A percentile compares a stretch with the other conserved stretches of the same genome.
These are phyloP conservation scores for Parauchenoglanis punctatus DNA, from an alignment of 2,797 vertebrate species.

Conservation along the genomic window DNA sequence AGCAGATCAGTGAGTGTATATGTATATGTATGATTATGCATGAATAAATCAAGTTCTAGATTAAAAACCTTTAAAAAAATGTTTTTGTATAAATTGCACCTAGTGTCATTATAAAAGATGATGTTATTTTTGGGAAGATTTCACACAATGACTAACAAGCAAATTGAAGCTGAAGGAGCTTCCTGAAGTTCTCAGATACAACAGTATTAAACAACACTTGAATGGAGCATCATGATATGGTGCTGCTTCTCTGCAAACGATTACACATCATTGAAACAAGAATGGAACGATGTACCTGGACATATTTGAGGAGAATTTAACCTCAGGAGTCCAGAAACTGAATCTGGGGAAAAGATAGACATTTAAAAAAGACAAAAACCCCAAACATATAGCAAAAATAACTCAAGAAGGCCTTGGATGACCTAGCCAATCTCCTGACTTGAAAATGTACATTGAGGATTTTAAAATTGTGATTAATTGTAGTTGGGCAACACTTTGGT, in stretches of 20 bases:
- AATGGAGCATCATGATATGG: neutral
- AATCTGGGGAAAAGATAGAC: neutral
- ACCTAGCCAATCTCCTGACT: neutral
- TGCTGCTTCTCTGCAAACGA: no score
- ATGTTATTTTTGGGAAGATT: neutral
- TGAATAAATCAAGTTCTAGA: neutral
- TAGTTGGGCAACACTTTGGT: no score
- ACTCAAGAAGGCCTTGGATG: neutral
- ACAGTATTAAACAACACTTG: neutral
- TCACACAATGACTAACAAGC: no score
- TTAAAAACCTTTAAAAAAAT: neutral
- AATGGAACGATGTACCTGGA: neutral
- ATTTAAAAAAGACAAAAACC: neutral
- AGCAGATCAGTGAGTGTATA: no score
- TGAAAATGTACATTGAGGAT: neutral
- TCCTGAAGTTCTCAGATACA: neutral
- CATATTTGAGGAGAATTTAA: neutral
- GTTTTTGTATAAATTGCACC: neutral
- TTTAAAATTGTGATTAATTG: neutral
- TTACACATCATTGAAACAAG: neutral
- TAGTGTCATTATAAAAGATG: neutral
- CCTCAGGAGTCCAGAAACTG: neutral
- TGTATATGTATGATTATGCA: no score
- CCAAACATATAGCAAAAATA: neutral
- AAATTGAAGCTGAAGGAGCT: neutral